Base-by-base conservation (phyloP, 2,888 invertebrate species). In the Strigamia transsilvanica region DNA sequence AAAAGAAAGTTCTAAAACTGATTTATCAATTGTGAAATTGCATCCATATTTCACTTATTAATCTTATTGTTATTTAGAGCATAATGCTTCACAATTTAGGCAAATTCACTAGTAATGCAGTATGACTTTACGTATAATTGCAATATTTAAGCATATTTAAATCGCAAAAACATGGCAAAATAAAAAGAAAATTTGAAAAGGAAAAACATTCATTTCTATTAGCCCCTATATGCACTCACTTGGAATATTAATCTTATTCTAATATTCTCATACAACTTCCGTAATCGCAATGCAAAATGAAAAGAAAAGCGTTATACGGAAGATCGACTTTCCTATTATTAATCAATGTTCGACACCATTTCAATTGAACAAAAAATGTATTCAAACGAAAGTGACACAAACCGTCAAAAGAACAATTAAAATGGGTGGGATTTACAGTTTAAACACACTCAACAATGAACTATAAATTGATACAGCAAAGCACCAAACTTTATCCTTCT, bases 321-420 rank as follows among this genome's bases (percentile, higher is more conserved):
- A 66, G 61, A 66, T 23, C 61, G 23, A n/a, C 21, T 66, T 66
- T 66, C 21, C 23, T 66, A n/a, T 21, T 21, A 66, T 7, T 66
- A 23, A 23, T 66, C 12, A 12, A n/a, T 12, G 10, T 23, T 66
- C 6, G 61, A 66, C 61, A 66, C 21, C 61, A 23, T 21, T 66
- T 21, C 61, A 12, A 66, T 66, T 10, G 21, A 23, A 21, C 1
- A 66, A 12, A 21, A 23, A 12, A 23, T 18, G 12, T 12, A 21
- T 66, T 23, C 61, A 66, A 66, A 12, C 61, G 61, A 66, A 66
- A 66, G 61, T 66, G 61, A 66, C 61, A 66, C 61, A 66, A 21
- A 66, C 18, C 61, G 23, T 18, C 61, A 66, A 66, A 66, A 66
- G 61, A 66, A 66, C 61, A 66, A 66, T 66, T 21, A 66, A 66